Conservation (phyloP, 2,113 vertebrate genomes). For the Sander lucioperca region DNA sequence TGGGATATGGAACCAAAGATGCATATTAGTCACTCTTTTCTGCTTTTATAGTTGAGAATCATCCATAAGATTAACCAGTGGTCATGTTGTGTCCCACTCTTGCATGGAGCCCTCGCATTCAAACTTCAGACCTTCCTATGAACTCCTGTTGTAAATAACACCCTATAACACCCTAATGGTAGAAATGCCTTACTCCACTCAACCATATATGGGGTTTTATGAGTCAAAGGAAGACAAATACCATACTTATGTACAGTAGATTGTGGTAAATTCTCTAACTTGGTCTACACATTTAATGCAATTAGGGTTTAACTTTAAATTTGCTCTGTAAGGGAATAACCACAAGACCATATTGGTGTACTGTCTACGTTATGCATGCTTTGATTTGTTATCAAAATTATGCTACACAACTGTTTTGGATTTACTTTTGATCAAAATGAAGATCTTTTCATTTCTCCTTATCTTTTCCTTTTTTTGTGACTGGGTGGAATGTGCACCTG, state of each 20-base stretch:
- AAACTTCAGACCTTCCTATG: conserved; percentile 60
- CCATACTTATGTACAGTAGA: neutral
- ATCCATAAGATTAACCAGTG: conserved; percentile 71
- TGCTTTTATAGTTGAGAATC: conserved; percentile 71
- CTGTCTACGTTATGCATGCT: conserved; percentile 85
- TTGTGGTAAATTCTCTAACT: conserved; percentile 72
- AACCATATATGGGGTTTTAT: conserved; percentile 19
- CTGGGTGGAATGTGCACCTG: conserved; percentile 75
- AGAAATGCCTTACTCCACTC: conserved; percentile 46
- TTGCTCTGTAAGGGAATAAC: conserved; percentile 86
- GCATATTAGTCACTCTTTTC: conserved; percentile 61
- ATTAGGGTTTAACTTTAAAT: conserved; percentile 74
- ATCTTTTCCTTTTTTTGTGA: conserved; percentile 49
- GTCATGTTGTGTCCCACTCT: conserved; percentile 34
- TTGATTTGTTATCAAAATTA: conserved; percentile 72
- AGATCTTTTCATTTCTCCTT: conserved; percentile 32
- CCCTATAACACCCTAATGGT: conserved; percentile 1
- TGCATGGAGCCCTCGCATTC: conserved; percentile 74
- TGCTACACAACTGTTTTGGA: conserved; percentile 28
- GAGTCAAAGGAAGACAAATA: neutral
- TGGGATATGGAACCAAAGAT: conserved; percentile 82
- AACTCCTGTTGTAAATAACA: conserved; percentile 13
- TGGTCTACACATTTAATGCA: conserved; percentile 66
- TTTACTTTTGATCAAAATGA: conserved; percentile 51
- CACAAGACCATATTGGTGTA: conserved; percentile 79